Evolutionary conservation across 2,797 vertebrate genomes (phyloP), one percentile per base, ranked within the genome.

Genomic region (Bradypodion ventrale): DNA sequence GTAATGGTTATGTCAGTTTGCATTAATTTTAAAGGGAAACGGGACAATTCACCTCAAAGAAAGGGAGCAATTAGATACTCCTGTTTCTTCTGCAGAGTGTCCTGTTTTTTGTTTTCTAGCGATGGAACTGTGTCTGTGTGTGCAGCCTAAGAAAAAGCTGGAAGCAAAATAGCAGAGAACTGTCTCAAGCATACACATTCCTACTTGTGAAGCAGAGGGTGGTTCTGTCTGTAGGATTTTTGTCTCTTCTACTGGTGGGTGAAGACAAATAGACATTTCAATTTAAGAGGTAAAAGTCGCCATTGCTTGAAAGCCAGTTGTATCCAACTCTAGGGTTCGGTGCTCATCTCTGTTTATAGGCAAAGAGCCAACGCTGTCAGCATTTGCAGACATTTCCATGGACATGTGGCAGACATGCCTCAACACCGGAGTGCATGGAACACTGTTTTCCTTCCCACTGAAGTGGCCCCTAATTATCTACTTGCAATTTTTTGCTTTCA

Each of bases 1-100:
- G 75, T 87, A 94, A 27, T 87, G 82, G 85, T 91, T 81, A 27
- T 29, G 88, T 93, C 92, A 93, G 87, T 79, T 81, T 91, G 37
- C 40, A 86, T 93, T 90, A 87, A 72, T 86, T 9, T 32, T 23
- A 84, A 59, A 89, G 83, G 76, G 78, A 92, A 94, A 89, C 76
- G 81, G 66, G 85, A 88, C 42, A 60, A 80, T 89, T 83, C 78
- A 93, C 84, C 89, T 91, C 89, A 79, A 88, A 87, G 87, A 90
- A 89, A 88, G 69, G n/a, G 77, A 91, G 40, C 90, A 69, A 89
- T 91, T 89, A 89, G 87, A 90, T 91, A 86, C 7, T 76, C 27
- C 79, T 83, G 90, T 86, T 92, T 52, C 44, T 85, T 27, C 76
- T 29, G 5, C 35, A 27, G 85, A 5, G 40, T 87, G 80, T 89